These are phyloP conservation scores for Cryptoprocta ferox DNA, from an alignment of 2,797 vertebrate genomes.

Conservation along the genomic window DNA sequence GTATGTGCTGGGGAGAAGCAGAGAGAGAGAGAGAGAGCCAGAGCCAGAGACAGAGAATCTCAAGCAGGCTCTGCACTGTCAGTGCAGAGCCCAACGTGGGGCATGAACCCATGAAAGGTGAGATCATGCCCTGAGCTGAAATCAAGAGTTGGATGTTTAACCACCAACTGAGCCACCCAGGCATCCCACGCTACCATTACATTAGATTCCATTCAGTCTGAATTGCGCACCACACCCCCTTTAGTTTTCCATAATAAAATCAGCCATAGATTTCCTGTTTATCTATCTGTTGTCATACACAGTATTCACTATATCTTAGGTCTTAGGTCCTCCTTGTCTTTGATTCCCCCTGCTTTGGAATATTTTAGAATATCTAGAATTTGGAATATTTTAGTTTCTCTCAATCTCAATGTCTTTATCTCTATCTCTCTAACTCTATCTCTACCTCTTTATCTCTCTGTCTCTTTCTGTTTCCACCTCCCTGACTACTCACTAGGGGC, in stretches of 20 bases:
- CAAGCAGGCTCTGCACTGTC: no score
- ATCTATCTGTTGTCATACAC: neutral
- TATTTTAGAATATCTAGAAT: neutral
- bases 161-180: no score
- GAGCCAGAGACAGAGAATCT: no score
- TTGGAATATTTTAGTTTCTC: neutral
- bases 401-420: neutral
- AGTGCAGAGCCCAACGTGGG: no score
- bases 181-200: neutral
- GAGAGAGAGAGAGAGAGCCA: no score
- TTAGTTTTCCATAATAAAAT: neutral
- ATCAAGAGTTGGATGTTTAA: no score
- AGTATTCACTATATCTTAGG: neutral
- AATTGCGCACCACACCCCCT: no score
- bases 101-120: no score
- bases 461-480: neutral
- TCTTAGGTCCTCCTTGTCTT: neutral
- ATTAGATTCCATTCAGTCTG: neutral
- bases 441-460: neutral
- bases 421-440: neutral
- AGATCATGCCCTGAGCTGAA: no score
- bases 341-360: neutral
- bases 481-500: no score
- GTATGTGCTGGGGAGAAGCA: no score
- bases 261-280: neutral